Conservation (phyloP, 2,797 vertebrate species). For the Microhierax caerulescens region DNA sequence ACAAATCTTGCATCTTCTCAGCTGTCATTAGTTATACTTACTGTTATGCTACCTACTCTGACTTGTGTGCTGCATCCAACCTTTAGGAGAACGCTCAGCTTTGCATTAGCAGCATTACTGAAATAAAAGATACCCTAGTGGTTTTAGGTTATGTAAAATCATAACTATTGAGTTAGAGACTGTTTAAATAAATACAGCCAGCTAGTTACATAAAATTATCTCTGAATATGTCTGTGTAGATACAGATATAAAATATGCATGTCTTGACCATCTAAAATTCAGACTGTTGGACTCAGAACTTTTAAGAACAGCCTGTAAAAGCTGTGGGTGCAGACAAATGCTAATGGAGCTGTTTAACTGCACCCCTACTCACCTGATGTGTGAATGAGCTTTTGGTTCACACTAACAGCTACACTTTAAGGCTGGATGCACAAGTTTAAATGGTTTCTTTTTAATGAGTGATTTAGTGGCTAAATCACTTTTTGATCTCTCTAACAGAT, state of each 20-base stretch:
- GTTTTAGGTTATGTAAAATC: background rate
- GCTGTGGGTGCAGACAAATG: background rate
- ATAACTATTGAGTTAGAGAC: background rate
- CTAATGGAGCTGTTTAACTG: background rate
- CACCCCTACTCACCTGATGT: background rate
- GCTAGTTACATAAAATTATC: background rate
- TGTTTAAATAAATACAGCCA: background rate
- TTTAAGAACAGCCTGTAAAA: background rate
- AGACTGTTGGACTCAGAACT: background rate
- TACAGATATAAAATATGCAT: background rate
- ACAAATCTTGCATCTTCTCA: background rate
- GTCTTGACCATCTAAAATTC: background rate
- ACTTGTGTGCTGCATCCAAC: background rate
- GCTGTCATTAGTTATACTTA: background rate
- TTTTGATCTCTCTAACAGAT: slow-evolving; percentile 66
- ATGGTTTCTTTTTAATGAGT: background rate
- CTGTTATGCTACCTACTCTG: background rate
- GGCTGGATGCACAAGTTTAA: background rate
- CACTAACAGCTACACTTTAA: background rate
- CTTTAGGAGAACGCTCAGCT: background rate
- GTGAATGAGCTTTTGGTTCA: background rate
- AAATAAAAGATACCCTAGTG: background rate
- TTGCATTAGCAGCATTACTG: background rate
- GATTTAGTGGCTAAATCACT: background rate
- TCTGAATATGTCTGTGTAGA: background rate